Percentiles rank a stretch among this genome's conserved stretches.
Conservation (phyloP, 1,140 invertebrate genomes). For the Apocrypta bakeri region DNA sequence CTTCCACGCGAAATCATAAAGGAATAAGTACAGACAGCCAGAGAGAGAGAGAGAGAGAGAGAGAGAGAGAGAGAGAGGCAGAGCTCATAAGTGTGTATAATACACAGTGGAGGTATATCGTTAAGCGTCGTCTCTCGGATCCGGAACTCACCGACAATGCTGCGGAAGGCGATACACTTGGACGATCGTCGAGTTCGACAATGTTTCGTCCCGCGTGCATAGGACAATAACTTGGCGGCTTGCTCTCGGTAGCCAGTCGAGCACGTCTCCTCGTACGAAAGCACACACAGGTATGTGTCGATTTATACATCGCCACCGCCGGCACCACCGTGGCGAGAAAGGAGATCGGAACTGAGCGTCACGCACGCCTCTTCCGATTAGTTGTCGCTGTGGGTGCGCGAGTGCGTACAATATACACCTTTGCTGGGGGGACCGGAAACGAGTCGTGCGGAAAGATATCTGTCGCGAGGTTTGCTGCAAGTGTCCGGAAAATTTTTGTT, state of each 20-base stretch:
- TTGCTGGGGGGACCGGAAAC: slow-evolving; percentile 16
- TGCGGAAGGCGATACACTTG: slow-evolving; percentile 74
- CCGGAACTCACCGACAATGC: slow-evolving; percentile 74
- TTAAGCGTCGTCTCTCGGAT: slow-evolving; percentile 54
- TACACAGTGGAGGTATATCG: too few species aligned
- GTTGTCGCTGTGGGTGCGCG: not conserved
- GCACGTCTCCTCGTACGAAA: slow-evolving; percentile 69
- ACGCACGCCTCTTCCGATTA: slow-evolving; percentile 62
- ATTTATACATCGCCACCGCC: not conserved
- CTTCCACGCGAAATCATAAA: not conserved
- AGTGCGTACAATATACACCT: not conserved
- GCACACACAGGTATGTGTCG: slow-evolving; percentile 54
- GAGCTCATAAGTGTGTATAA: too few species aligned
- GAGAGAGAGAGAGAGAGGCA: not conserved
- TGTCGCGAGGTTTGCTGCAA: slow-evolving; percentile 30
- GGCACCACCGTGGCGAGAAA: slow-evolving; percentile 54
- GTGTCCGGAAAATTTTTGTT: slow-evolving; percentile 45
- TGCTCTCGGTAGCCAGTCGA: slow-evolving; percentile 67
- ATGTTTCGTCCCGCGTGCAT: slow-evolving; percentile 65
- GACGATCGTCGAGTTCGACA: slow-evolving; percentile 62
- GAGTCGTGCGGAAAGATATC: slow-evolving; percentile 43
- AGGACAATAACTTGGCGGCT: slow-evolving; percentile 64
- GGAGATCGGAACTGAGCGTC: slow-evolving; percentile 65
- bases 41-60: too few species aligned
- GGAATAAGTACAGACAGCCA: too few species aligned